Evolutionary conservation across 2,113 vertebrate genomes (phyloP).

Genomic region (Lamprologus tigripictilis): DNA sequence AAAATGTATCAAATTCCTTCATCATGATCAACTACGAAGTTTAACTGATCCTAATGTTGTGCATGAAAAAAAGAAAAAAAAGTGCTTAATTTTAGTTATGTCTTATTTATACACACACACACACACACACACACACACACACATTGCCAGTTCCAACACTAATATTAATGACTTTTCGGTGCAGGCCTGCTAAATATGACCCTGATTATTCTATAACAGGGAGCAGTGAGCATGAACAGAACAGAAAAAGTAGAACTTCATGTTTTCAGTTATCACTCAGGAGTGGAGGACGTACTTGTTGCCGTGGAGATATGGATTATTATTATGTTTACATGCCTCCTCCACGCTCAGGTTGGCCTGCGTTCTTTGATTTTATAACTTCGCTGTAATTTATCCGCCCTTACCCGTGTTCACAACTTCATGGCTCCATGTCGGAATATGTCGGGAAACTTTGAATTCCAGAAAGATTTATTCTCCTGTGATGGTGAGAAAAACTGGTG

Average conservation of each 20-base stretch:
- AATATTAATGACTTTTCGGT: not conserved
- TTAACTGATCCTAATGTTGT: not conserved
- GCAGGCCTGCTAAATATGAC: not conserved
- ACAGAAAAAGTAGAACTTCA: not conserved
- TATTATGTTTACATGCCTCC: not conserved
- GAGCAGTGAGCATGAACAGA: not conserved
- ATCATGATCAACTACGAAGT: not conserved
- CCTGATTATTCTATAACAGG: not conserved
- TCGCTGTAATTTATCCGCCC: not conserved
- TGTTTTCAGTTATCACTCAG: not conserved
- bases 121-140: not conserved
- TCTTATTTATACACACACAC: not conserved
- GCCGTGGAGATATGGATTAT: not conserved
- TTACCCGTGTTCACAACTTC: not conserved
- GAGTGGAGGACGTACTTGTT: not conserved
- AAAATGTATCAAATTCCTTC: not conserved
- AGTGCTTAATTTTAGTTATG: not conserved
- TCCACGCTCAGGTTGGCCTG: not conserved
- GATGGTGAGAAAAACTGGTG: not conserved
- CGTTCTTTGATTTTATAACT: not conserved
- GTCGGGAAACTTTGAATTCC: not conserved
- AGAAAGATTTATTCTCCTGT: not conserved
- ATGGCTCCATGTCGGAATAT: not conserved
- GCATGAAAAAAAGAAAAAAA: not conserved
- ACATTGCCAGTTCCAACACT: not conserved